phyloP scores from a whole-genome alignment of 1,140 invertebrate species.

The Diorhabda carinulata region DNA sequence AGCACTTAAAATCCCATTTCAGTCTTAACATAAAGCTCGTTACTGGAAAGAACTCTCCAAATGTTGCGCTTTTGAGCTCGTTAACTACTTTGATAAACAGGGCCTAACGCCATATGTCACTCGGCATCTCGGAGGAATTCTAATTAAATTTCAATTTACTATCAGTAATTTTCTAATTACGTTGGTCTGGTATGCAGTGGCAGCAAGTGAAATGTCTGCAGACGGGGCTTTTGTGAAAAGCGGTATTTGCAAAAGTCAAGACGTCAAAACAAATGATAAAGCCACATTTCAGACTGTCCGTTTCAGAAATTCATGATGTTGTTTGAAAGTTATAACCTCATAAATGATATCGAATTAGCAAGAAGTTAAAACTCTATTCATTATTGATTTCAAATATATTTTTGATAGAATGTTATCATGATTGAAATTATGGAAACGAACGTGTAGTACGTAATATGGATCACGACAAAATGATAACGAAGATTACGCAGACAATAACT shows the following conservation, averaged over 20 bases:
- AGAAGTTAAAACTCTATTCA: too few species aligned
- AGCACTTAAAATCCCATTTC: not conserved
- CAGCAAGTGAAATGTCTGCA: not conserved
- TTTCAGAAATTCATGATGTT: not conserved
- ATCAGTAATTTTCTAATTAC: conserved; percentile 3
- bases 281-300: not conserved
- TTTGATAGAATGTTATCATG: too few species aligned
- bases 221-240: not conserved
- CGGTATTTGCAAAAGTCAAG: not conserved
- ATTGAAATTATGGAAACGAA: too few species aligned
- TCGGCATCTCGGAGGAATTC: not conserved
- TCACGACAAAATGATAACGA: too few species aligned
- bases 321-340: too few species aligned
- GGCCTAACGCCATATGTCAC: not conserved
- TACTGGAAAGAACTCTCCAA: not conserved
- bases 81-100: not conserved
- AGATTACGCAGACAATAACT: too few species aligned
- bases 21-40: conserved; percentile 2
- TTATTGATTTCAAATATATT: too few species aligned
- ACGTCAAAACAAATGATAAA: not conserved
- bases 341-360: too few species aligned
- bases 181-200: not conserved
- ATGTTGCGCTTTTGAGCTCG: not conserved
- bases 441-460: too few species aligned
- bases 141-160: conserved; percentile 1